phyloP scores from a whole-genome alignment of 2,797 vertebrate species.

The Neosalanx taihuensis region DNA sequence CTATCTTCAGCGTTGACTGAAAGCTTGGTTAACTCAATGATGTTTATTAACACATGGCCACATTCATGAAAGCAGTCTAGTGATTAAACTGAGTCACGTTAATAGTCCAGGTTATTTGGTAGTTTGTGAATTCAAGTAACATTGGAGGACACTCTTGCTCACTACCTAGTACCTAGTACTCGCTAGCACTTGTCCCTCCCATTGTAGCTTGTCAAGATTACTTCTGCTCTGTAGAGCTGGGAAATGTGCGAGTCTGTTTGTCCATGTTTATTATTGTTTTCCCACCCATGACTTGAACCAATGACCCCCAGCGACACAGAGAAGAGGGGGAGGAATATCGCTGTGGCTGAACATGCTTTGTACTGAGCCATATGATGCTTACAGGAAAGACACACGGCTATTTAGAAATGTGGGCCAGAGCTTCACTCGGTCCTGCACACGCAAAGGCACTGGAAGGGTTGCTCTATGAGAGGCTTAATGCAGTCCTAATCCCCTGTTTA shows the following conservation, averaged over 20 bases:
- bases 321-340: conserved; percentile 27
- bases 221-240: conserved; percentile 52
- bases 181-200: neutral
- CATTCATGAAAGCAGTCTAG: neutral
- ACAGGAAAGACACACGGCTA: conserved; percentile 31
- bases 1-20: neutral
- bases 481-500: conserved; percentile 62
- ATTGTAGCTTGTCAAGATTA: conserved; percentile 42
- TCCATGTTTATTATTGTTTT: conserved; percentile 49
- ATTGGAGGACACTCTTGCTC: conserved; percentile 13
- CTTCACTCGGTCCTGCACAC: conserved; percentile 53
- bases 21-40: neutral
- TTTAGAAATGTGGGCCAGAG: conserved; percentile 47
- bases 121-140: conserved; percentile 15
- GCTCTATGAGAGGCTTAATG: conserved; percentile 52
- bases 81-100: neutral
- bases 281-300: conserved; percentile 31
- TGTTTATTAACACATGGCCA: neutral
- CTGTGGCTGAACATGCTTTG: conserved; percentile 41
- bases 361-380: conserved; percentile 35
- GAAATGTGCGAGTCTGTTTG: conserved; percentile 30
- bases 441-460: conserved; percentile 45
- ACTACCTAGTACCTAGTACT: neutral
- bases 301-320: conserved; percentile 49
- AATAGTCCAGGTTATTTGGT: neutral